Base-by-base conservation (phyloP, 1,140 invertebrate genomes). In the Phymorhynchus buccinoides region DNA sequence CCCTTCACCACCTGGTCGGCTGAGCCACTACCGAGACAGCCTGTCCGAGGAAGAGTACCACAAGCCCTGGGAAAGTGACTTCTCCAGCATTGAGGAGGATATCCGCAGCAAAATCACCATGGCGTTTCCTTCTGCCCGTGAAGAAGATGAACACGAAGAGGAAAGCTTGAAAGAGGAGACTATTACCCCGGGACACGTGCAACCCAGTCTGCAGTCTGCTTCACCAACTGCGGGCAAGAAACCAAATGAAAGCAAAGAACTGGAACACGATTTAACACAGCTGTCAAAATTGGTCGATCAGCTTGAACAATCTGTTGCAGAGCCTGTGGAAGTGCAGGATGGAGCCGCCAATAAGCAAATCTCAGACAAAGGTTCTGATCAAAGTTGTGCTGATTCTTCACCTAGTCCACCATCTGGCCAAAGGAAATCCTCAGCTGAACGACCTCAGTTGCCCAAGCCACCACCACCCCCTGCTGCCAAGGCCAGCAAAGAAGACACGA, bases 21-120 rank as follows among this genome's bases (percentile, higher is more conserved):
- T 75, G 27, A 41, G 16, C 22, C 73, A 37, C 73, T 41, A 79
- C 41, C 48, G 77, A 30, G 77, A 79, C 77, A 79, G 77, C 37
- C 73, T 75, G 73, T 41, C 73, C 18, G 73, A 75, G 22, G 73
- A 75, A 27, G 73, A 41, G 37, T 75, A 75, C 73, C 14, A 75
- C 73, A 75, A 75, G 35, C 73, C 73, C 6, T 75, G 73, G 73
- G 35, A 37, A 12, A 75, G 22, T 27, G 73, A 75, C 18, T 75
- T 75, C 37, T 75, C 73, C 73, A 39, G 73, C 35, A 39, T 75
- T 9, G 73, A 75, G 27, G 73, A 75, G 1, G 30, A 75, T 39
- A 41, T 75, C 73, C 14, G 73, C 16, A 75, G 37, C 73, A 39
- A 41, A 37, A 75, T 75, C 18, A 22, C 73, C 2, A 4, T 1